Evolutionary conservation across 2,113 vertebrate genomes (phyloP), one percentile per base, ranked within the genome.

Genomic region (Ramphastos sulfuratus): DNA sequence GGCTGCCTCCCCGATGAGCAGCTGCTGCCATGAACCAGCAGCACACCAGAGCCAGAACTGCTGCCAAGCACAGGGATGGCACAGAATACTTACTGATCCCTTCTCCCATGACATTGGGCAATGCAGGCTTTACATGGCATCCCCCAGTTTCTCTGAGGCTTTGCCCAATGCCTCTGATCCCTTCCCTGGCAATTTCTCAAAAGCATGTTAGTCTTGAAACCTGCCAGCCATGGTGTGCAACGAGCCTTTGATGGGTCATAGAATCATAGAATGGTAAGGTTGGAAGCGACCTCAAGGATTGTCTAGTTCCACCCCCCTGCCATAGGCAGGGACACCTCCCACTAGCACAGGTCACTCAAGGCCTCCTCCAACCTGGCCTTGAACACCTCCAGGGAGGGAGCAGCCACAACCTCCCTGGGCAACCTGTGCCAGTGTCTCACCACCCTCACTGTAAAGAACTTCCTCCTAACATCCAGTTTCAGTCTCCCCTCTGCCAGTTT

Each of bases 91-190:
- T 69, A 16, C 31, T 67, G 24, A 56, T 93, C 6, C 35, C 23
- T 9, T 52, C 13, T 83, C 31, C 72, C 48, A 13, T 0, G 0
- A 44, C 55, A 18, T 9, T 0, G 1, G 11, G 44, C 0, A 0
- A 2, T 58, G 4, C 28, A 17, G 63, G 44, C 28, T 80, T 60
- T 63, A 56, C 0, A 0, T 69, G 66, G 33, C 70, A 50, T 18
- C 42, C 44, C 27, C 14, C 31, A 21, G 12, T 48, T 56, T 54
- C 58, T 37, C 23, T 33, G n/a, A 46, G 74, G 59, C 52, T 82
- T 55, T 71, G 14, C 42, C 35, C 1, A 0, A 2, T 37, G 46
- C 37, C 55, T 46, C 7, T 63, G 35, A 18, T 77, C 8, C 5
- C 28, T 10, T 77, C 19, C 11, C 9, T 6, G 4, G 31, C 31